Conservation (phyloP, 2,797 vertebrate species). For the Allobates femoralis region DNA sequence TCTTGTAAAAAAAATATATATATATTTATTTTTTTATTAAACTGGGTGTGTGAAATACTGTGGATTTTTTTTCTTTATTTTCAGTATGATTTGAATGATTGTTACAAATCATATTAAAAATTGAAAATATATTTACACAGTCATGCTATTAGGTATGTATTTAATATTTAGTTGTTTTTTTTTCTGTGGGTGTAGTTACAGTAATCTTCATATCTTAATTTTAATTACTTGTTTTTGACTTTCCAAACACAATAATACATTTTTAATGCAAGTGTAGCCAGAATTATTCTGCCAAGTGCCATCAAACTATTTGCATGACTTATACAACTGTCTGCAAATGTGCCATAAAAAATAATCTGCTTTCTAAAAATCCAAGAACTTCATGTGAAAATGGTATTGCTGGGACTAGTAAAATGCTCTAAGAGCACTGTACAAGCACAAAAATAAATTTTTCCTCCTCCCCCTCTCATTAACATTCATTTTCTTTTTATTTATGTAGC, state of each 20-base stretch:
- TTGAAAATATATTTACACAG: background rate
- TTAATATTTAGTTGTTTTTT: background rate
- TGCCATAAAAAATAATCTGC: constrained; percentile 4
- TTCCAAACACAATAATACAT: background rate
- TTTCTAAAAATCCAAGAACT: background rate
- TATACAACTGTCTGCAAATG: background rate
- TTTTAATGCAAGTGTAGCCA: background rate
- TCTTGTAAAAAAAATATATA: background rate
- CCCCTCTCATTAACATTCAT: background rate
- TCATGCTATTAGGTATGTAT: background rate
- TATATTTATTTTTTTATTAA: background rate
- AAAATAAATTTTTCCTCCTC: background rate
- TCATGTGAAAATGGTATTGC: background rate
- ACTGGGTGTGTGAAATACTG: background rate
- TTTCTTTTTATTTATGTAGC: background rate
- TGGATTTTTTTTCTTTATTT: background rate
- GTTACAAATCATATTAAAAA: background rate
- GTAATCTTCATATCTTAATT: too few species aligned
- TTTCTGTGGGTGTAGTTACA: background rate
- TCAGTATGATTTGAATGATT: background rate
- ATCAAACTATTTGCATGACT: background rate
- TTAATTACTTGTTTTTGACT: background rate
- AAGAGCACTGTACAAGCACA: constrained; percentile 7
- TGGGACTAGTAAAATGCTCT: background rate
- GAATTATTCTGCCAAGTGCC: constrained; percentile 12